These are phyloP conservation scores for Patiria miniata DNA, from an alignment of 35 echinoderm and acorn worm species.

Conservation along the genomic window DNA sequence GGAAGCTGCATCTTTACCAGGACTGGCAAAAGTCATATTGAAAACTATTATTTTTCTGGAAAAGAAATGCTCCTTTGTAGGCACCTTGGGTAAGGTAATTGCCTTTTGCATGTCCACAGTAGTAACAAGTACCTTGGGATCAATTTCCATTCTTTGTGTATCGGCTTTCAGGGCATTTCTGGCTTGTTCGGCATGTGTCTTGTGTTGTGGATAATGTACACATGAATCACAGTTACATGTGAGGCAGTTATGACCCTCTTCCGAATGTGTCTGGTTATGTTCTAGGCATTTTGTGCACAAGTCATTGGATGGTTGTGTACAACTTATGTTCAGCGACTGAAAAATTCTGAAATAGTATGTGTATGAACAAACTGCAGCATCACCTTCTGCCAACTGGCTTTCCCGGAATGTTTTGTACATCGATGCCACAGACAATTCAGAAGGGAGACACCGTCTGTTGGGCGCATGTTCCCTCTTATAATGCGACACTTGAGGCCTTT, in stretches of 20 bases:
- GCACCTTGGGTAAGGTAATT: constrained; percentile 43
- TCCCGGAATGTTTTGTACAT: constrained; percentile 15
- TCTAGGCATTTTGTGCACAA: not conserved
- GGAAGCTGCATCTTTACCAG: constrained; percentile 39
- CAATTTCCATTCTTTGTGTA: not conserved
- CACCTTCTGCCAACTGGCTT: not conserved
- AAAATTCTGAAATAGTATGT: not conserved
- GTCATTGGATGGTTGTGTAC: not conserved
- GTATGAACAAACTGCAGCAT: constrained; percentile 2
- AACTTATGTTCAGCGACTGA: not conserved
- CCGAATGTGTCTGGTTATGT: not conserved
- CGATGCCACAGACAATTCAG: constrained; percentile 11
- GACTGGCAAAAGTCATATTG: constrained; percentile 59
- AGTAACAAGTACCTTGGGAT: constrained; percentile 2
- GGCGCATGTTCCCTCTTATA: constrained; percentile 37
- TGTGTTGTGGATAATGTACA: not conserved
- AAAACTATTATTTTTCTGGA: constrained; percentile 47
- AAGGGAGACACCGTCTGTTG: constrained; percentile 23
- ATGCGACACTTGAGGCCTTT: constrained; percentile 29
- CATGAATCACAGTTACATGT: not conserved
- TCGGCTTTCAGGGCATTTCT: not conserved
- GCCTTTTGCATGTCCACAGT: constrained; percentile 57
- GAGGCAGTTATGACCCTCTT: not conserved
- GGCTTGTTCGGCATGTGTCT: not conserved
- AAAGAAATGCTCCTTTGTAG: constrained; percentile 49